Conservation (phyloP, 2,113 vertebrate species). For the Amia ocellicauda region DNA sequence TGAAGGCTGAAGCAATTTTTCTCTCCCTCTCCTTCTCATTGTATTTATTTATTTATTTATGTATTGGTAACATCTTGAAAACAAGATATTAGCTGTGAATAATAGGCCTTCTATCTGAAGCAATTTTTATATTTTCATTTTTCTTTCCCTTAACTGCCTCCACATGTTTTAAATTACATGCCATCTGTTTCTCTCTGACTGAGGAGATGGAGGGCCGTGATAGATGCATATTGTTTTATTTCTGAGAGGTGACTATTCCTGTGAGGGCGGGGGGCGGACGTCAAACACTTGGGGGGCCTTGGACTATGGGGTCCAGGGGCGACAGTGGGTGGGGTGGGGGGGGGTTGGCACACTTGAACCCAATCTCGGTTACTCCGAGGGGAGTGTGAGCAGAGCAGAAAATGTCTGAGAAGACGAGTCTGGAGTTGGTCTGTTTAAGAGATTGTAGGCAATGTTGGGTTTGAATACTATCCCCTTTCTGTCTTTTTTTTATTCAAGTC, state of each 20-base stretch:
- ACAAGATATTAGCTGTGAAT: slow-evolving; percentile 22
- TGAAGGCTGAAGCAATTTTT: slow-evolving; percentile 35
- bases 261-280: too few relatives aligned
- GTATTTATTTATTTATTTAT: slow-evolving; percentile 8
- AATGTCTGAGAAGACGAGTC: background rate
- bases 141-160: slow-evolving; percentile 35
- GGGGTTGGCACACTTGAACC: too few relatives aligned
- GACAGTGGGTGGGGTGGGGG: background rate
- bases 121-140: slow-evolving; percentile 36
- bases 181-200: slow-evolving; percentile 44
- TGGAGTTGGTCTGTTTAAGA: slow-evolving; percentile 4
- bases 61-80: slow-evolving; percentile 15
- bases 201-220: slow-evolving; percentile 44
- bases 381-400: too few relatives aligned
- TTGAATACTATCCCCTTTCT: background rate
- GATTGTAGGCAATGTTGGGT: background rate
- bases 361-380: too few relatives aligned
- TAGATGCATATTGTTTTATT: slow-evolving; percentile 33
- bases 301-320: slow-evolving; percentile 5
- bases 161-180: slow-evolving; percentile 55
- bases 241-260: slow-evolving; percentile 40
- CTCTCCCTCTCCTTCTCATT: background rate
- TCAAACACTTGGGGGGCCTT: slow-evolving; percentile 12
- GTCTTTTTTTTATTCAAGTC: background rate
- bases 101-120: slow-evolving; percentile 17